A percentile compares a stretch with the other conserved stretches of the same genome.
phyloP scores from a whole-genome alignment of 2,888 invertebrate species.

The Trimorus sp. region DNA sequence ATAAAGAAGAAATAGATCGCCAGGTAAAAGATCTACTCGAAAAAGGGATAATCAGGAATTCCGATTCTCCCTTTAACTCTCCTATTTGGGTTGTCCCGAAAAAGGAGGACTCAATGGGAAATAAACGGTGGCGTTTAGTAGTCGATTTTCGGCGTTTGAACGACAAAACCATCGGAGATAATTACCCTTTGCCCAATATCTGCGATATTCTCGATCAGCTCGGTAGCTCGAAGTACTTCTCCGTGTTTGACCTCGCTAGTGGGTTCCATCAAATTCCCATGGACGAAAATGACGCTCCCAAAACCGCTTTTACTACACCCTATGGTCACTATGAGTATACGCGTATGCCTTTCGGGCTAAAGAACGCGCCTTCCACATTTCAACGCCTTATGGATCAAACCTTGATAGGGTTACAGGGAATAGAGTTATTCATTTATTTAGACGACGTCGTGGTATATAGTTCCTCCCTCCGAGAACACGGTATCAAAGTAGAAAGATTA shows the following conservation, averaged over 20 bases:
- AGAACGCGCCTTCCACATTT: slow-evolving; percentile 13
- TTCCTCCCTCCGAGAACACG: slow-evolving; percentile 49
- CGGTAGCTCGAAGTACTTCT: slow-evolving; percentile 17
- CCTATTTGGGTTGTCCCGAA: slow-evolving; percentile 12
- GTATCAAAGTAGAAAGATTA: slow-evolving; percentile 47
- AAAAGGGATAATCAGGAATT: neutral
- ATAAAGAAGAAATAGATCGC: no score
- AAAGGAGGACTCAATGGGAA: slow-evolving; percentile 1
- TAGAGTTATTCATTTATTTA: slow-evolving; percentile 3
- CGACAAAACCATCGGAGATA: no score
- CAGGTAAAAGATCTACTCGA: slow-evolving; percentile 10
- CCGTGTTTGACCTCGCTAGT: slow-evolving; percentile 6
- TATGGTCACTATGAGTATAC: slow-evolving; percentile 9
- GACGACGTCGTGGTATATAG: slow-evolving; percentile 24
- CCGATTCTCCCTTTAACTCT: slow-evolving; percentile 8
- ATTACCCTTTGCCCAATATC: slow-evolving; percentile 16
- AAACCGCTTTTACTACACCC: slow-evolving; percentile 5
- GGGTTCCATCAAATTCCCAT: slow-evolving; percentile 16
- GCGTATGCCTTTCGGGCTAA: slow-evolving; percentile 1
- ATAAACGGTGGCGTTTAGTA: slow-evolving; percentile 47
- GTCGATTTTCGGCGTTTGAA: no score
- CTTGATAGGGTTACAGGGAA: slow-evolving; percentile 8
- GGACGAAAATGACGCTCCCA: neutral
- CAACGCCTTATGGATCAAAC: slow-evolving; percentile 9
- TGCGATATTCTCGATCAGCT: slow-evolving; percentile 15